phyloP scores from a whole-genome alignment of 1,140 invertebrate genomes.

The Sycophaga agraensis region DNA sequence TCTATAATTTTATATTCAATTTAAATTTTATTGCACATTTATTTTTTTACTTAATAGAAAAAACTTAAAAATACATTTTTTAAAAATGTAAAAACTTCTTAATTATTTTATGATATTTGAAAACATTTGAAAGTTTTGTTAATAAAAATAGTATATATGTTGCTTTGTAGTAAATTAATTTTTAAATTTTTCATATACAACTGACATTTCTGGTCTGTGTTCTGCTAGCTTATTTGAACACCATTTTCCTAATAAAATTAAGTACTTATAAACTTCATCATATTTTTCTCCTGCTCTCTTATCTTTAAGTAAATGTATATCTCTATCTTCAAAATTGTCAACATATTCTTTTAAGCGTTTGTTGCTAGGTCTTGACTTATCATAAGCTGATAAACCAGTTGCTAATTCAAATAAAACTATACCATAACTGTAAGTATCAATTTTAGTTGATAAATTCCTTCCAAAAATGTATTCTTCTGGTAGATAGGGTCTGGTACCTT shows the following conservation, averaged over 20 bases:
- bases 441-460: constrained; percentile 81
- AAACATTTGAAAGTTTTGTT: not conserved
- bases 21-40: too few species aligned
- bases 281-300: constrained; percentile 55
- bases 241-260: constrained; percentile 63
- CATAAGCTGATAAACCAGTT: constrained; percentile 70
- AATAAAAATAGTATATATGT: not conserved
- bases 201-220: constrained; percentile 68
- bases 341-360: constrained; percentile 67
- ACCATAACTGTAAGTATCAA: constrained; percentile 94
- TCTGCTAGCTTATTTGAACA: constrained; percentile 61
- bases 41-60: too few species aligned
- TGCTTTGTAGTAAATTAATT: constrained; percentile 1
- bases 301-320: constrained; percentile 59
- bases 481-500: constrained; percentile 89
- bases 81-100: too few species aligned
- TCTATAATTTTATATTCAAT: too few species aligned
- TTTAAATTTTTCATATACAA: constrained; percentile 56
- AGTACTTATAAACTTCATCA: constrained; percentile 58
- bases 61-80: too few species aligned
- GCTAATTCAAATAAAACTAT: constrained; percentile 86
- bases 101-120: too few species aligned
- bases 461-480: constrained; percentile 83
- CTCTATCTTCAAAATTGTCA: constrained; percentile 48
- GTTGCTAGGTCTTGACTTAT: constrained; percentile 57